These are phyloP conservation scores for Melanogrammus aeglefinus DNA, from an alignment of 2,797 vertebrate genomes.

Conservation along the genomic window DNA sequence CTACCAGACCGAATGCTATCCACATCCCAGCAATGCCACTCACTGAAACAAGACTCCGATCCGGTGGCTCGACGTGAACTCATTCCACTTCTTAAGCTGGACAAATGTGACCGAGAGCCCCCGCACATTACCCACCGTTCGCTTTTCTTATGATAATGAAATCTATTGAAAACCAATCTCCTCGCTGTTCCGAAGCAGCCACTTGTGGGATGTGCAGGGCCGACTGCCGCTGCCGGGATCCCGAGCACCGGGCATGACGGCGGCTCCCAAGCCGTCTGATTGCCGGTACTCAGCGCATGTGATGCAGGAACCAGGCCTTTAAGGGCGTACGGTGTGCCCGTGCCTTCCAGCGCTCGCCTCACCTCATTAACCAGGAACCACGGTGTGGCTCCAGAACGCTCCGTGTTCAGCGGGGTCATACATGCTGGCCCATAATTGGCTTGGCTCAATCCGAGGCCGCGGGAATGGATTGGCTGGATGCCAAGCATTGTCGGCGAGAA, in stretches of 20 bases:
- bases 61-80: neutral
- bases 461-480: neutral
- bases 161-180: neutral
- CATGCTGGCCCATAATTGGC: too few relatives aligned
- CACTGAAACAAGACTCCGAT: neutral
- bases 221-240: neutral
- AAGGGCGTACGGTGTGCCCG: neutral
- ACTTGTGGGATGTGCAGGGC: neutral
- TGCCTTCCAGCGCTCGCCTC: neutral
- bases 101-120: neutral
- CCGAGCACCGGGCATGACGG: neutral
- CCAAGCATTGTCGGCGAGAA: neutral
- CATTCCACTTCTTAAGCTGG: neutral
- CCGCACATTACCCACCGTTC: too few relatives aligned
- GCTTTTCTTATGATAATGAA: neutral
- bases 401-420: too few relatives aligned
- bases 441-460: neutral
- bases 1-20: neutral
- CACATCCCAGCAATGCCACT: neutral
- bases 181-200: neutral
- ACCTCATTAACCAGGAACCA: neutral
- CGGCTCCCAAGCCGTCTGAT: neutral
- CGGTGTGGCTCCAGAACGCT: too few relatives aligned
- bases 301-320: neutral
- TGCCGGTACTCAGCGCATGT: too few relatives aligned